A percentile compares a stretch with the other conserved stretches of the same genome.
These are phyloP conservation scores for Cariama cristata DNA, from an alignment of 2,113 vertebrate species.

Conservation along the genomic window DNA sequence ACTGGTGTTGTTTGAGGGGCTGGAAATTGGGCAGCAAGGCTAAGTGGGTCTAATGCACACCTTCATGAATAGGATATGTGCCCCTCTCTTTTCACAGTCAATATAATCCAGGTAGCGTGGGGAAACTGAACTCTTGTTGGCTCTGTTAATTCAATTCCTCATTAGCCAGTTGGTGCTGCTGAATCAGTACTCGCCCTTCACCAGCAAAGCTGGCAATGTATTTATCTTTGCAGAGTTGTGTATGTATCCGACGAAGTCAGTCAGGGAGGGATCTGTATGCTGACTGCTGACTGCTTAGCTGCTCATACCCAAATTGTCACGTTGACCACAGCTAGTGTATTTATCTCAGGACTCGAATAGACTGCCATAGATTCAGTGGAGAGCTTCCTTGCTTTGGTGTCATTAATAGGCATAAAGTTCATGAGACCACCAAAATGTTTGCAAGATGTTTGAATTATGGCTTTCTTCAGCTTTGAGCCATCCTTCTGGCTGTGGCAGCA, in stretches of 20 bases:
- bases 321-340: neutral
- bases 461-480: neutral
- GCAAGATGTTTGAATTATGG: neutral
- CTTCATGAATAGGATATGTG: neutral
- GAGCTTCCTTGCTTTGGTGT: neutral
- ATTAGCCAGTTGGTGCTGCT: neutral
- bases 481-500: neutral
- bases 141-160: neutral
- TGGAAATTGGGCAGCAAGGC: neutral
- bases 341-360: neutral
- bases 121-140: neutral
- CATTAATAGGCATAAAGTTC: neutral
- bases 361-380: neutral
- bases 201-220: neutral
- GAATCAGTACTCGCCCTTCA: rapidly evolving
- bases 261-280: neutral
- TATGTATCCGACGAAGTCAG: neutral
- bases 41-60: neutral
- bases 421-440: neutral
- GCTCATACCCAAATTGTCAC: neutral
- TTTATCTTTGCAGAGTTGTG: neutral
- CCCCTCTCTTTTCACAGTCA: neutral
- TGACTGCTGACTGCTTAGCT: neutral
- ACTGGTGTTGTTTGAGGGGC: neutral
- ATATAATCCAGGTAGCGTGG: neutral